phyloP scores from a whole-genome alignment of 2,888 invertebrate species.

The Apamea anceps region DNA sequence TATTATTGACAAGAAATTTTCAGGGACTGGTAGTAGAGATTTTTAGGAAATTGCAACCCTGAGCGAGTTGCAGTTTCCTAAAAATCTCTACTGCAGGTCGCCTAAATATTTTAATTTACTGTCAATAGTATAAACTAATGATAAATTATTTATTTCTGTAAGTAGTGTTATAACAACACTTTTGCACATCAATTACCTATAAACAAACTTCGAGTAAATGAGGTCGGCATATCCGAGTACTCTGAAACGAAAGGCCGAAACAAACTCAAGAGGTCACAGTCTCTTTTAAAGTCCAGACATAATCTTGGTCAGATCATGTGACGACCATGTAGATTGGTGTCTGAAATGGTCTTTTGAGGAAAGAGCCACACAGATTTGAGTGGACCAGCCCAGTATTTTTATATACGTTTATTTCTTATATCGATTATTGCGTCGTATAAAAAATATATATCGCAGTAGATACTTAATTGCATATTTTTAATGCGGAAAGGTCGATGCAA shows the following conservation, averaged over 20 bases:
- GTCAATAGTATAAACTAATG: neutral
- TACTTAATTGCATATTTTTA: slow-evolving; percentile 26
- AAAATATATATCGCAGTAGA: neutral
- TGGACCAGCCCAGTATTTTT: neutral
- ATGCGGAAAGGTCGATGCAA: slow-evolving; percentile 57
- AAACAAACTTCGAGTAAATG: neutral
- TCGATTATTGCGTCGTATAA: neutral
- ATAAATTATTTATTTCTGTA: neutral
- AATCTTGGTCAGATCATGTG: neutral
- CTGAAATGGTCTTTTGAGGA: neutral
- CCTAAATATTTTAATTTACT: neutral
- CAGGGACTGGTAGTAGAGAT: too few relatives aligned
- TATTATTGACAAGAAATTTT: too few relatives aligned
- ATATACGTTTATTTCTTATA: neutral
- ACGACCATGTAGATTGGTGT: neutral
- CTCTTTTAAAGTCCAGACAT: neutral
- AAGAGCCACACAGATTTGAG: neutral
- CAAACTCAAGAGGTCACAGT: neutral
- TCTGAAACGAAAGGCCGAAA: neutral
- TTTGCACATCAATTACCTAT: neutral
- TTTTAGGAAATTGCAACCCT: neutral
- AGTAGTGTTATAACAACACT: neutral
- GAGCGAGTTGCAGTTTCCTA: neutral
- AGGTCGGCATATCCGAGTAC: neutral
- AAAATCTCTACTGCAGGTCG: too few relatives aligned